A percentile compares a stretch with the other conserved stretches of the same genome.
Evolutionary conservation across 2,113 vertebrate genomes (phyloP).

Genomic region (Setophaga coronata): DNA sequence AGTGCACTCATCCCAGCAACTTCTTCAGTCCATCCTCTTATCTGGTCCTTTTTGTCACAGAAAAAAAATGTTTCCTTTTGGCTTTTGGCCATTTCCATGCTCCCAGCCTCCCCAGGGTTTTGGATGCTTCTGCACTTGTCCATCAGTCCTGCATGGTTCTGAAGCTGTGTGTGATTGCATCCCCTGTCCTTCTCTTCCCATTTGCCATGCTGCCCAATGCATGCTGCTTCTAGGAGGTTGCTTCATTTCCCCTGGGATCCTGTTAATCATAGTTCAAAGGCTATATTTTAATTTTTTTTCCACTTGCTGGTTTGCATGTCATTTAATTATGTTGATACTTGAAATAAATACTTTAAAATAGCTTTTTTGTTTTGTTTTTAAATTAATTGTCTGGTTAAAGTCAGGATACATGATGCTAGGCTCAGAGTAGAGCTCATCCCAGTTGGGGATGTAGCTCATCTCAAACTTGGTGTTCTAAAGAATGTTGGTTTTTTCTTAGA

Average conservation of each 20-base stretch:
- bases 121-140: not conserved
- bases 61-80: not conserved
- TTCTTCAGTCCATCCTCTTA: not conserved
- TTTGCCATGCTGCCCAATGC: not conserved
- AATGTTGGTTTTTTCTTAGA: not conserved
- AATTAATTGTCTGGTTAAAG: not conserved
- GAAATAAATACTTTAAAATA: not conserved
- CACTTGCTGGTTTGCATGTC: not conserved
- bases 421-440: not conserved
- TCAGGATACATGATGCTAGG: not conserved
- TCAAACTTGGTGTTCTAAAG: not conserved
- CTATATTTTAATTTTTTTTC: not conserved
- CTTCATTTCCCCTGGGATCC: not conserved
- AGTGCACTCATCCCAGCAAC: accelerated
- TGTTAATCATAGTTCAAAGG: not conserved
- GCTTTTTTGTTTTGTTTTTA: not conserved
- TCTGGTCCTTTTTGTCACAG: not conserved
- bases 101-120: not conserved
- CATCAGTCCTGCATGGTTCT: not conserved
- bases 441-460: not conserved
- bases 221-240: not conserved
- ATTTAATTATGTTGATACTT: not conserved
- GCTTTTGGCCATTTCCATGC: not conserved
- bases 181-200: not conserved
- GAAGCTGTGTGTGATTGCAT: accelerated